Base-by-base conservation (phyloP, 2,888 invertebrate species). In the Orthosia cruda region DNA sequence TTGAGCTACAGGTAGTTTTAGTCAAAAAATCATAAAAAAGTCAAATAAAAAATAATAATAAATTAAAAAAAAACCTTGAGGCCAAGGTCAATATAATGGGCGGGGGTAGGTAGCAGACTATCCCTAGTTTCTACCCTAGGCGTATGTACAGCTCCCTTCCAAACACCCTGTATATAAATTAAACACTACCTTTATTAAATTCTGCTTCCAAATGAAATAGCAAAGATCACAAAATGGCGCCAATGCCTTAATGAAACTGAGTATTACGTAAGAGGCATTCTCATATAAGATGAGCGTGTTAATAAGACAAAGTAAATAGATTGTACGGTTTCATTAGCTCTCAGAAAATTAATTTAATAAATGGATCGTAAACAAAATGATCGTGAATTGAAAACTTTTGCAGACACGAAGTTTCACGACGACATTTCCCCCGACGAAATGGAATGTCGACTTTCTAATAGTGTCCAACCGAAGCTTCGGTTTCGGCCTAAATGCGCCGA, bases 341-440 rank as follows among this genome's bases (percentile, higher is more conserved):
- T 52, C 61, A 80, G 47, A 61, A 73, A 70, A 84, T 80, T 80
- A 82, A 80, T 83, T 73, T 63, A 64, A 81, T 72, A 68, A 75
- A 80, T 81, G 73, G 74, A 82, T 85, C 65, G 67, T 74, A 83
- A 85, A 80, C 67, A 74, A 73, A 77, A 80, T 83, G 71, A 68
- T 66, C 50, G 68, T 68, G 70, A 72, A 74, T 72, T 71, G 59
- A 72, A 74, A 81, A 80, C 57, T 83, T 85, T 74, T 26, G 68
- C 62, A 69, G 64, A 65, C 73, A 16, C 26, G 23, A 68, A 82
- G 59, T 73, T 78, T 65, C 47, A 26, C 52, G 66, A 57, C 32
- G 45, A 78, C 83, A 55, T 66, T 71, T 71, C 61, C 16, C 72
- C 32, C 61, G 58, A 45, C 26, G 55, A 57, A 52, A 59, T 40